Base-by-base conservation (phyloP, 2,797 vertebrate genomes). In the Manis javanica region DNA sequence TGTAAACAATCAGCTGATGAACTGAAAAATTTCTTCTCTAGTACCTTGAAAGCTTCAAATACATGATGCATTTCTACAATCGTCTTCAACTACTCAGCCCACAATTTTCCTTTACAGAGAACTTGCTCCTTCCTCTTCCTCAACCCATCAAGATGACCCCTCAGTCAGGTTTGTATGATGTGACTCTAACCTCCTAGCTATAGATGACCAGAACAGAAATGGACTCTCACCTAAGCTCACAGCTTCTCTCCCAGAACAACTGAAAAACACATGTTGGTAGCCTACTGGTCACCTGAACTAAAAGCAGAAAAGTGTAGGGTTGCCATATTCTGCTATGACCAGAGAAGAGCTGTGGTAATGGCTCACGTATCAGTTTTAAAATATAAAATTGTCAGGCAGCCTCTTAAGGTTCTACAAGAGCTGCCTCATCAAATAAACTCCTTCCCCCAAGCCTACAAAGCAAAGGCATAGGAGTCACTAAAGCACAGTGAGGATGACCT, bases 1-100 rank as follows among this genome's bases (percentile, higher is more conserved):
- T 91, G 4, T 68, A 94, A 93, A 77, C 37, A 68, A 92, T 46
- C 23, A 85, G 57, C 19, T 19, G 24, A 3, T 69, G 4, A 89
- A 95, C 0, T 68, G 37, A 88, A 23, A 74, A 74, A 83, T 91
- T 93, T 87, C 69, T 92, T 92, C 81, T 69, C 75, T 74, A 59
- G 14, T 26, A 71, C 39, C 29, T 12, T n/a, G 68, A 88, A 96
- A 87, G 34, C 12, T 63, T 87, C 21, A 61, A 79, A 89, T 8
- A 69, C 1, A 11, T 16, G 23, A 72, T 2, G 42, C 18, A 39
- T n/a, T 69, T 66, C 49, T 72, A 79, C 39, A 81, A 71, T 16
- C 37, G 71, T 46, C 46, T 63, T 51, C 42, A 53, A 87, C 15
- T n/a, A 42, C 7, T 69, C 31, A 68, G 34, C 34, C 37, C 74